Conservation (phyloP, 1,140 invertebrate genomes). For the Penaeus vannamei region DNA sequence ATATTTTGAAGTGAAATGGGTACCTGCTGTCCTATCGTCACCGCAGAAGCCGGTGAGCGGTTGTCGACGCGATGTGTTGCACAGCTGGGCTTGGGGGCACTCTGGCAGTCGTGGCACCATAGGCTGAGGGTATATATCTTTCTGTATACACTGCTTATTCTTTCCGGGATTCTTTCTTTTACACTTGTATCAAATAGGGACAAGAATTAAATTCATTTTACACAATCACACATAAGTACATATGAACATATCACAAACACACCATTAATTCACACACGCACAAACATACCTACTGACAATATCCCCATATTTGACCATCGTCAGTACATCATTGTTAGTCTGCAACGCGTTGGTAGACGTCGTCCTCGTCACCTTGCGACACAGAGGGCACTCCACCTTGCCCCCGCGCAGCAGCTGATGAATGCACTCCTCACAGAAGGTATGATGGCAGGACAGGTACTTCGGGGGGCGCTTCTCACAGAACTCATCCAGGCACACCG, state of each 20-base stretch:
- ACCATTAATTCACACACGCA: not conserved
- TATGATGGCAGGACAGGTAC: slow-evolving; percentile 37
- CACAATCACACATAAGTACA: not conserved
- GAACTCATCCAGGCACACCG: slow-evolving; percentile 34
- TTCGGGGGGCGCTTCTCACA: slow-evolving; percentile 17
- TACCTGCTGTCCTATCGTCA: slow-evolving; percentile 27
- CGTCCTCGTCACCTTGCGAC: not conserved
- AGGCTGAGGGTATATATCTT: not conserved
- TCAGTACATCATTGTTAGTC: slow-evolving; percentile 45
- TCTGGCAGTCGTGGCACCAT: slow-evolving; percentile 28
- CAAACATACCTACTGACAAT: slow-evolving; percentile 28
- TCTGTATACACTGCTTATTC: too few species aligned
- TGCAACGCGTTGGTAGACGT: not conserved
- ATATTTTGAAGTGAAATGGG: too few species aligned
- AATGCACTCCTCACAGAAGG: slow-evolving; percentile 44
- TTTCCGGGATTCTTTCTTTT: too few species aligned
- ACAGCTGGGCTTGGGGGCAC: not conserved
- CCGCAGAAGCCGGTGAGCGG: not conserved
- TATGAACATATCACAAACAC: not conserved
- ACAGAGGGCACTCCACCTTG: slow-evolving; percentile 31
- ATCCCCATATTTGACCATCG: slow-evolving; percentile 40
- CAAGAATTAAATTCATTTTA: too few species aligned
- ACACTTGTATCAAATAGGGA: too few species aligned
- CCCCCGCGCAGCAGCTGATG: slow-evolving; percentile 12
- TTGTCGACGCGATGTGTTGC: not conserved